Evolutionary conservation across 1,140 invertebrate genomes (phyloP), one percentile per base, ranked within the genome.

Genomic region (Augochlora pura): DNA sequence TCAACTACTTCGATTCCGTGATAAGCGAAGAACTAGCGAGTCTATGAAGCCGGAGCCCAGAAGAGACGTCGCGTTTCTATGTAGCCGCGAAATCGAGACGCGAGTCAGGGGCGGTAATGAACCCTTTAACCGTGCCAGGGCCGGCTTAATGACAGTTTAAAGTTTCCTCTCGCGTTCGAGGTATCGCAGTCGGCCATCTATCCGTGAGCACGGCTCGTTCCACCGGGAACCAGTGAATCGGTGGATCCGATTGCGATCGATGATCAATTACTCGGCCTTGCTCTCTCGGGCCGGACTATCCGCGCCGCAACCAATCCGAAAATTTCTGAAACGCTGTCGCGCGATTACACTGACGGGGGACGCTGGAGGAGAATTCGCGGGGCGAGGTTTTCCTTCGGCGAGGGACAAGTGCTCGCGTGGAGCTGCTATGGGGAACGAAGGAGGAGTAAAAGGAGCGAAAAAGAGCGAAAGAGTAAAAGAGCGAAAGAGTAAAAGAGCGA

Each of bases 91-190:
- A 81, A 81, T 46, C 25, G 66, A 78, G 82, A 86, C 75, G 74
- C 82, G 65, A 77, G 71, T 49, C 27, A 21, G 39, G 62, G 65
- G n/a, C 80, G 70, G 63, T 85, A 86, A 86, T 85, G 84, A 86
- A 86, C 71, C 80, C 80, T 68, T 86, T 86, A 85, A 85, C 79
- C 57, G 74, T 60, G 72, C 39, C 71, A 66, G 71, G 79, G 80
- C 63, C 38, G 69, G 72, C 57, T 88, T 88, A 87, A 88, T 85
- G 86, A 87, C 87, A 84, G 87, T 88, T 84, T 82, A 88, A 83
- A 85, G 83, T 89, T 88, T 87, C 81, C 72, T 80, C 84, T 87
- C 82, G 72, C 87, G 83, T 81, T 85, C 74, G 63, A 64, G 82
- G 68, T 86, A 87, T 88, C 84, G 74, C 67, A 21, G 10, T 46